phyloP scores from a whole-genome alignment of 1,140 invertebrate species.

The Drosophila lacertosa region DNA sequence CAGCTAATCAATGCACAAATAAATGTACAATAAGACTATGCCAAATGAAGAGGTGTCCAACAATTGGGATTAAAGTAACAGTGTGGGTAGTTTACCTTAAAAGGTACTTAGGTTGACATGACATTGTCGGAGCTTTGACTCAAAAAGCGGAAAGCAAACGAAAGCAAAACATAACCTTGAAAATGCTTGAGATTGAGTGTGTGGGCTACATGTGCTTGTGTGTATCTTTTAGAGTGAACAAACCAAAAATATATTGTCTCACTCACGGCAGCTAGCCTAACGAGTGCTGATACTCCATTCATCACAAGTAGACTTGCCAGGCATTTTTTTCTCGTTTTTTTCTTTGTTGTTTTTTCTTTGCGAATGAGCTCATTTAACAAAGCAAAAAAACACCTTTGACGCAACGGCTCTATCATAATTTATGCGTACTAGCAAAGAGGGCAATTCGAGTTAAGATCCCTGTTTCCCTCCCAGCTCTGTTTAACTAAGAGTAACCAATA shows the following conservation, averaged over 20 bases:
- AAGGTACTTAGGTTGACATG: slow-evolving; percentile 26
- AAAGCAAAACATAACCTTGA: slow-evolving; percentile 68
- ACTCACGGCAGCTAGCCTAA: slow-evolving; percentile 27
- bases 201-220: slow-evolving; percentile 52
- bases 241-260: slow-evolving; percentile 64
- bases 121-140: slow-evolving; percentile 16
- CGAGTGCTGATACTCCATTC: slow-evolving; percentile 13
- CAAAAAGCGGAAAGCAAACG: slow-evolving; percentile 60
- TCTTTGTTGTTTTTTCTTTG: neutral
- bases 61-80: neutral
- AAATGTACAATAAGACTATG: too few relatives aligned
- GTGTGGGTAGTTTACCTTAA: slow-evolving; percentile 5
- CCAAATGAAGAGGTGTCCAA: neutral
- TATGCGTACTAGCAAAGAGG: neutral
- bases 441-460: neutral
- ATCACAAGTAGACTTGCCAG: slow-evolving; percentile 4
- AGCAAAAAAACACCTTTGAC: slow-evolving; percentile 13
- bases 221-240: slow-evolving; percentile 29
- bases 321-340: neutral
- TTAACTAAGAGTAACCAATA: neutral
- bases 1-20: slow-evolving; percentile 13
- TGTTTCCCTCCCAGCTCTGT: neutral
- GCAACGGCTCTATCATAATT: slow-evolving; percentile 11
- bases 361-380: neutral
- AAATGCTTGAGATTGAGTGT: slow-evolving; percentile 52